phyloP scores from a whole-genome alignment of 2,888 invertebrate genomes.

The Axea sp. region DNA sequence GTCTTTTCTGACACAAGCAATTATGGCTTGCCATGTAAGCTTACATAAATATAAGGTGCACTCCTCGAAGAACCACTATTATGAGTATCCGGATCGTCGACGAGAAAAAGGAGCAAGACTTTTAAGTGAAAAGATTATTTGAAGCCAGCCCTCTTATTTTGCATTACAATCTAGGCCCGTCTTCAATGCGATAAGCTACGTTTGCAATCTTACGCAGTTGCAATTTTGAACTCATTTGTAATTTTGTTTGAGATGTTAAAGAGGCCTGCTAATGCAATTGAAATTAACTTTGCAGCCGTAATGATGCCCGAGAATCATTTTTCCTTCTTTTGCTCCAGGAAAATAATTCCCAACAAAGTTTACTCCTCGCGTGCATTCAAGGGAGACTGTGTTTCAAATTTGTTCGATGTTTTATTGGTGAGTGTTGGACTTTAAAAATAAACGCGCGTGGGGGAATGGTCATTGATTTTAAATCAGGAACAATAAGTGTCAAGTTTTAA shows the following conservation, averaged over 20 bases:
- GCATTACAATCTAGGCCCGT: constrained; percentile 37
- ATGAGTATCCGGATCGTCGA: constrained; percentile 49
- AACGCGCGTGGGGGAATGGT: too few relatives aligned
- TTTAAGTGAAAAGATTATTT: constrained; percentile 61
- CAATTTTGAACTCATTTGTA: constrained; percentile 49
- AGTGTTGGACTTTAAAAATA: too few relatives aligned
- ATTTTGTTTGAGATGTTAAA: constrained; percentile 53
- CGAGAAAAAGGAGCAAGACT: constrained; percentile 49
- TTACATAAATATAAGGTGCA: constrained; percentile 59
- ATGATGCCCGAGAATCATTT: not conserved
- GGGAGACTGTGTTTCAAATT: too few relatives aligned
- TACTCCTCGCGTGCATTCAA: too few relatives aligned
- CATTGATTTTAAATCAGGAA: too few relatives aligned
- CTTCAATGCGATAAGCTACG: constrained; percentile 48
- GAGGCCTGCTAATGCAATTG: constrained; percentile 41
- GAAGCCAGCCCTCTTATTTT: constrained; percentile 50
- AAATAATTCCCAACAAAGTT: too few relatives aligned
- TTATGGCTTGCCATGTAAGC: constrained; percentile 55
- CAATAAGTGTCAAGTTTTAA: too few relatives aligned
- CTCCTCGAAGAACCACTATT: constrained; percentile 46
- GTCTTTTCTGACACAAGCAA: constrained; percentile 56
- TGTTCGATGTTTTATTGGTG: too few relatives aligned
- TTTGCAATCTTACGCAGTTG: constrained; percentile 39
- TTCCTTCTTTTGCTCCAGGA: not conserved
- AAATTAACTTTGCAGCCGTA: constrained; percentile 33